A percentile compares a stretch with the other conserved stretches of the same genome.
These are phyloP conservation scores for Tenebrosternarchus preto DNA, from an alignment of 2,113 vertebrate species.

Conservation along the genomic window DNA sequence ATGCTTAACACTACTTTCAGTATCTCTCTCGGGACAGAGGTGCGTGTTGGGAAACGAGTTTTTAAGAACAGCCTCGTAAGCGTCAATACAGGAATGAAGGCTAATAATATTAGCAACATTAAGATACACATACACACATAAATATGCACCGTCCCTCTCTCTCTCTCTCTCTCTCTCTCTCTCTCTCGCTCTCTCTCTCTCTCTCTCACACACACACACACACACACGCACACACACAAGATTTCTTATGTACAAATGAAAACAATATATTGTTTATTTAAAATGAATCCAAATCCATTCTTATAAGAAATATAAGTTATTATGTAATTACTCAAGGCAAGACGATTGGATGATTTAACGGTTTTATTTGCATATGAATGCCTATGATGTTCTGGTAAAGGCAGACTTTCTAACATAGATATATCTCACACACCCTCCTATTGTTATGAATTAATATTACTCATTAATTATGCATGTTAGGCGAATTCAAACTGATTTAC, in stretches of 20 bases:
- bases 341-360: slow-evolving; percentile 31
- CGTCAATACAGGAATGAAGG: background rate
- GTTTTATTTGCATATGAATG: slow-evolving; percentile 28
- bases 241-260: background rate
- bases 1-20: too few species aligned
- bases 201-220: background rate
- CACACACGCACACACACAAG: background rate
- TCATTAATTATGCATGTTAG: slow-evolving; percentile 69
- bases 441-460: slow-evolving; percentile 43
- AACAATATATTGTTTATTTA: background rate
- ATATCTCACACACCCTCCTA: background rate
- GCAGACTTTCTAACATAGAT: slow-evolving; percentile 18
- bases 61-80: slow-evolving; percentile 46
- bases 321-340: background rate
- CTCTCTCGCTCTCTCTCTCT: too few species aligned
- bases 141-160: too few species aligned
- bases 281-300: background rate
- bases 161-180: too few species aligned
- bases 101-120: too few species aligned
- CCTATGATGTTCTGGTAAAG: background rate
- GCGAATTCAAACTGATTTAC: slow-evolving; percentile 65
- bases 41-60: slow-evolving; percentile 36
- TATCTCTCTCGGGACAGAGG: background rate
- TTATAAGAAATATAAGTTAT: slow-evolving; percentile 10
- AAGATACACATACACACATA: background rate